These are phyloP conservation scores for Nothocercus nigrocapillus DNA, from an alignment of 2,113 vertebrate genomes.

Conservation along the genomic window DNA sequence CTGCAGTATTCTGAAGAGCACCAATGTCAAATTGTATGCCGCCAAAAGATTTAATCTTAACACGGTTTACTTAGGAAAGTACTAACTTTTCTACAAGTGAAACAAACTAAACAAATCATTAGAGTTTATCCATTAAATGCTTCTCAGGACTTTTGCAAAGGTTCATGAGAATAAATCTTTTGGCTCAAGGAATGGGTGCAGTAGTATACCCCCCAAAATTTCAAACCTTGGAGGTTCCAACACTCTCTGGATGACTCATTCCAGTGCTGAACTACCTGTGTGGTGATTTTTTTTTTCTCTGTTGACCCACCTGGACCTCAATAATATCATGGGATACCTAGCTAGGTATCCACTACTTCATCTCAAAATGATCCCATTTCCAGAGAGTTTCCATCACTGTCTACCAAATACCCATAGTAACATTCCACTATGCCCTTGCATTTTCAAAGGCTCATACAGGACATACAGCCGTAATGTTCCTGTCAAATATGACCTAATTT, in stretches of 20 bases:
- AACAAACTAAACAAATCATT: not conserved
- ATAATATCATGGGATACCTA: not conserved
- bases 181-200: not conserved
- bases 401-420: not conserved
- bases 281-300: not conserved
- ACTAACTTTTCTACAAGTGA: not conserved
- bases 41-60: not conserved
- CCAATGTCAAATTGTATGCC: not conserved
- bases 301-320: not conserved
- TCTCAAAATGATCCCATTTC: not conserved
- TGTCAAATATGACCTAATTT: constrained; percentile 47
- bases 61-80: not conserved
- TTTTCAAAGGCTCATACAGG: constrained; percentile 26
- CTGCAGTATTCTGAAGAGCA: not conserved
- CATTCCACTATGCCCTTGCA: not conserved
- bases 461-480: constrained; percentile 3
- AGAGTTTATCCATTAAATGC: not conserved
- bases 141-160: not conserved
- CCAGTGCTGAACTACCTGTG: not conserved
- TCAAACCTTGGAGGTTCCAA: not conserved
- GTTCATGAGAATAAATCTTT: not conserved
- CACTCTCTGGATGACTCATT: not conserved
- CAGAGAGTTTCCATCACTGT: not conserved
- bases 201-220: not conserved
- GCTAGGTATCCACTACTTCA: no score